These are phyloP conservation scores for Chlorodrepanis virens DNA, from an alignment of 2,113 vertebrate genomes.

Conservation along the genomic window DNA sequence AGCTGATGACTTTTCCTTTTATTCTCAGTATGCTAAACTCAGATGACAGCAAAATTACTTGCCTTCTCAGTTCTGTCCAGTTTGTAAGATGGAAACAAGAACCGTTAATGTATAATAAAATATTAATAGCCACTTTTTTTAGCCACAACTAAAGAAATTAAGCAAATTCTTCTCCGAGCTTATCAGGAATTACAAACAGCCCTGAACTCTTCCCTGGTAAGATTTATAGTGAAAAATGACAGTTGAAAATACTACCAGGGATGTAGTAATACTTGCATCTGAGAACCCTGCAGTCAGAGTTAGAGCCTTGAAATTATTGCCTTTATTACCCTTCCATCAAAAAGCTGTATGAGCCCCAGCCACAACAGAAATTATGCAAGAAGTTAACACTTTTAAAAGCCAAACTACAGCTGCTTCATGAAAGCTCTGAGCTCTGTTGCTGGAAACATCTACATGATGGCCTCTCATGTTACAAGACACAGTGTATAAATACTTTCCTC, in stretches of 20 bases:
- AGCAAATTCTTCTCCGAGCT: background rate
- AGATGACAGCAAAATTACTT: background rate
- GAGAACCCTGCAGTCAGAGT: background rate
- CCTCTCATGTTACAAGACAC: background rate
- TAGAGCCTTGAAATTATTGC: background rate
- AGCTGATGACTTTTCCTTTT: background rate
- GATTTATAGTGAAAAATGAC: background rate
- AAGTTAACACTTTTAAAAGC: background rate
- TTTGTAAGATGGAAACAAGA: background rate
- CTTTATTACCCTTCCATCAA: background rate
- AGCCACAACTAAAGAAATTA: background rate
- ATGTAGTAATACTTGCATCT: background rate
- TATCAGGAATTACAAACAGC: background rate
- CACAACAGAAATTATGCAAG: background rate
- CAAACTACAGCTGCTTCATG: background rate
- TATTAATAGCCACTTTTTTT: background rate
- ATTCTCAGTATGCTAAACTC: background rate
- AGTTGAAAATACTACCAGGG: background rate
- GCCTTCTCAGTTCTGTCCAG: background rate
- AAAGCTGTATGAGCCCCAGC: background rate
- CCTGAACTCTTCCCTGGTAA: background rate
- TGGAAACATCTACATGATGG: accelerated
- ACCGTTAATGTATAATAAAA: background rate
- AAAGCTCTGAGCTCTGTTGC: background rate
- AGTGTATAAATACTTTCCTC: background rate